Evolutionary conservation across 2,113 vertebrate species (phyloP), one percentile per base, ranked within the genome.

Genomic region (Hemiscyllium ocellatum): DNA sequence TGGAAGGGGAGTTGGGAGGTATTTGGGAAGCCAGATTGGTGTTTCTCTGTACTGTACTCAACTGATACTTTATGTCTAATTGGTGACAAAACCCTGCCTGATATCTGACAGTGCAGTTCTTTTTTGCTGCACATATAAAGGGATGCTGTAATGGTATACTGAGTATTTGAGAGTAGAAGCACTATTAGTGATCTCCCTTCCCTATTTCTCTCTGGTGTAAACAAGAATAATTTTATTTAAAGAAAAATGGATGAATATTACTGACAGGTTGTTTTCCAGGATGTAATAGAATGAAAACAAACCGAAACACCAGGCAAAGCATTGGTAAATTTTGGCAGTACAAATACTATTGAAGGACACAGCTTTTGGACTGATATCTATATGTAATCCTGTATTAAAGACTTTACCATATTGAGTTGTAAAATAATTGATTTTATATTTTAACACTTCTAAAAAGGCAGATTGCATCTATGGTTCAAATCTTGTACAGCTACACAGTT

Each of bases 401-500:
- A 50, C 94, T 52, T 95, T 47, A 95, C 66, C 66, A 10, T 26
- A 72, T 50, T 95, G 69, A 86, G 61, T 95, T 95, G 94, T 95
- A 95, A 95, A 95, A 95, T 72, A 50, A 93, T 50, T 72, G 69
- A 95, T 72, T 95, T 95, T 95, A 70, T 95, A 95, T 95, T 95
- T 72, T 95, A 95, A 95, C 52, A 72, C 65, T 68, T 93, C 90
- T 93, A 93, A 65, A 66, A 93, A 68, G 65, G 33, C 37, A 94
- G 93, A 94, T 94, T 94, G 37, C 69, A 72, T 50, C 94, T 96
- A 87, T 97, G 95, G 97, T 96, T 96, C 96, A 96, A 96, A 96
- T 96, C 96, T 95, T 97, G 96, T 96, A 96, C 96, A 97, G 96
- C 95, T 96, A 96, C 87, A 93, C 96, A 96, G 87, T 65, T 96